Evolutionary conservation across 2,888 invertebrate genomes (phyloP), one percentile per base, ranked within the genome.

Genomic region (Geophilus truncorum): DNA sequence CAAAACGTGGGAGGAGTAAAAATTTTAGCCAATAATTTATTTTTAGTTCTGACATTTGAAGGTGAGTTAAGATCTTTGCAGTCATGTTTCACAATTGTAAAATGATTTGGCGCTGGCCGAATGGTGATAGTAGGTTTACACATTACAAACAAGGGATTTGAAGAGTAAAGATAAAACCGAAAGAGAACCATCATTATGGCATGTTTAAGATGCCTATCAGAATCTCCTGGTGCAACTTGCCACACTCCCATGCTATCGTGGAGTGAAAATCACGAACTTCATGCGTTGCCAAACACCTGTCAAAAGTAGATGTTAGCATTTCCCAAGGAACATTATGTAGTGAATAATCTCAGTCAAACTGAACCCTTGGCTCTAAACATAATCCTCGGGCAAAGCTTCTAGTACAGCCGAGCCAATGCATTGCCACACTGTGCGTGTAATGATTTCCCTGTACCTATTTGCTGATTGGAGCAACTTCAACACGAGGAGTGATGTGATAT

Each of bases 241-340:
- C 57, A 62, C 21, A 23, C 9, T 62, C n/a, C n/a, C n/a, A n/a
- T n/a, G n/a, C n/a, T n/a, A n/a, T n/a, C n/a, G n/a, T n/a, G n/a
- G n/a, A n/a, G n/a, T 62, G 15, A 18, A 62, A 62, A 62, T 62
- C 57, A 62, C 57, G 3, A 23, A 23, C 21, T 62, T 62, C 15
- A 62, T 62, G 21, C 57, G 57, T 62, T 62, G 57, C 57, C 57
- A 62, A 62, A 62, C 57, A 62, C 57, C 57, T 62, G 57, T 62
- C 57, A 62, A 62, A 62, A 62, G 21, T 62, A 62, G 57, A 62
- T 23, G 57, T 10, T 21, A 62, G 21, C 57, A 62, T n/a, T 23
- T 62, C 57, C 57, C 57, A 62, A 62, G 57, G 57, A 62, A 23
- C 57, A 62, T 62, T 62, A 62, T 62, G 57, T 62, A 62, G 57